Evolutionary conservation across 2,113 vertebrate genomes (phyloP).

Genomic region (Neodon shergylaensis): DNA sequence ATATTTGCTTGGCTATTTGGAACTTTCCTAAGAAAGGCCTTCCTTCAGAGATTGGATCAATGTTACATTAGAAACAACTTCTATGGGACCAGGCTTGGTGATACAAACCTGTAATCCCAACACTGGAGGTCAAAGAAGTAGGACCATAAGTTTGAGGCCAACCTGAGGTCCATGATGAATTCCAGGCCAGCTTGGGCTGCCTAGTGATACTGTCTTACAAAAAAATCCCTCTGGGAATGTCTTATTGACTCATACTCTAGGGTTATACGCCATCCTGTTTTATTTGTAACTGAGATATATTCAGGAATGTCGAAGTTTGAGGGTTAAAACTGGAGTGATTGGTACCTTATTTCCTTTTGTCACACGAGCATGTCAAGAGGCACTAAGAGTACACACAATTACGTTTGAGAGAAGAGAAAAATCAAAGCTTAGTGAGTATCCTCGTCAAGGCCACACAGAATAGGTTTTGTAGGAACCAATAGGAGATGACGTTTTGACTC

Average conservation of each 20-base stretch:
- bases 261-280: neutral
- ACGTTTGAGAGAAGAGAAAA: constrained; percentile 45
- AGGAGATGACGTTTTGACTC: neutral
- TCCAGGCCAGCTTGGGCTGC: neutral
- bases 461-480: neutral
- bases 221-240: neutral
- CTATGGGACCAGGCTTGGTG: neutral
- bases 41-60: neutral
- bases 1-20: constrained; percentile 23
- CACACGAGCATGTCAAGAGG: neutral
- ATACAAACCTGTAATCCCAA: neutral
- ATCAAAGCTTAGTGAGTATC: constrained; percentile 4
- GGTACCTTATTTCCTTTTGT: constrained; percentile 20
- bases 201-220: neutral
- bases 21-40: constrained; percentile 17
- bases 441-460: constrained; percentile 28
- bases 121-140: neutral
- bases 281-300: neutral
- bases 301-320: neutral
- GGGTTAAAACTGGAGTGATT: neutral
- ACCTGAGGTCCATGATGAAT: neutral
- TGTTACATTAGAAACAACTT: neutral
- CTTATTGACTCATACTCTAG: neutral
- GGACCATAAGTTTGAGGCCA: neutral
- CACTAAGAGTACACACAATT: neutral